A percentile compares a stretch with the other conserved stretches of the same genome.
Conservation (phyloP, 2,113 vertebrate genomes). For the Ailurus styani region DNA sequence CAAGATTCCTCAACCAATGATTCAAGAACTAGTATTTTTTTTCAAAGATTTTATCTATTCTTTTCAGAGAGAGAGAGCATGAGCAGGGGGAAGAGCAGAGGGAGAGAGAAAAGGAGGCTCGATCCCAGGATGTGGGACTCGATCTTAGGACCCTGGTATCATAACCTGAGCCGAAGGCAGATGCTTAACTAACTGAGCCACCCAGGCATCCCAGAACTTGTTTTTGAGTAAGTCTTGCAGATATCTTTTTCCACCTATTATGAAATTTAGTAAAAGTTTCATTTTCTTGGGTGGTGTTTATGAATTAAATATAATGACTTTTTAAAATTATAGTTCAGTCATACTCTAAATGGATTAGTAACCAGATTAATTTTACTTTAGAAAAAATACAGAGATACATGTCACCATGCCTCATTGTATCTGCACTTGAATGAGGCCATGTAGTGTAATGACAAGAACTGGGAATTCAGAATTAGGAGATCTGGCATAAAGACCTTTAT, state of each 20-base stretch:
- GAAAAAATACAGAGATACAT: neutral
- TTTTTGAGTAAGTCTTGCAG: neutral
- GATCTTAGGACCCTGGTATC: neutral
- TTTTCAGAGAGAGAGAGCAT: neutral
- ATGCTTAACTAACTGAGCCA: neutral
- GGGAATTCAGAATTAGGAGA: neutral
- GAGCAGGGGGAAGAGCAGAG: neutral
- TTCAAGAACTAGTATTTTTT: neutral
- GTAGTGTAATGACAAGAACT: neutral
- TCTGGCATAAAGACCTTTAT: neutral
- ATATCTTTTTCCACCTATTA: neutral
- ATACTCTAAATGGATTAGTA: neutral
- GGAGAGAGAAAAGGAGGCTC: neutral
- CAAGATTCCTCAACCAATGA: neutral
- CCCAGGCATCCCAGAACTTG: neutral
- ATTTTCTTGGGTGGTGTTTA: neutral
- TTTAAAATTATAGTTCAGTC: neutral
- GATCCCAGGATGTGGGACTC: fast-evolving
- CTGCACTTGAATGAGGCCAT: neutral
- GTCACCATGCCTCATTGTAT: neutral
- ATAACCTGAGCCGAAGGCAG: neutral
- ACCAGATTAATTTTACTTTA: neutral
- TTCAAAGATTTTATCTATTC: neutral
- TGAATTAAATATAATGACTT: neutral
- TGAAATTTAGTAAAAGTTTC: neutral